Conservation (phyloP, 2,888 invertebrate genomes). For the Chromoteleia sp. region DNA sequence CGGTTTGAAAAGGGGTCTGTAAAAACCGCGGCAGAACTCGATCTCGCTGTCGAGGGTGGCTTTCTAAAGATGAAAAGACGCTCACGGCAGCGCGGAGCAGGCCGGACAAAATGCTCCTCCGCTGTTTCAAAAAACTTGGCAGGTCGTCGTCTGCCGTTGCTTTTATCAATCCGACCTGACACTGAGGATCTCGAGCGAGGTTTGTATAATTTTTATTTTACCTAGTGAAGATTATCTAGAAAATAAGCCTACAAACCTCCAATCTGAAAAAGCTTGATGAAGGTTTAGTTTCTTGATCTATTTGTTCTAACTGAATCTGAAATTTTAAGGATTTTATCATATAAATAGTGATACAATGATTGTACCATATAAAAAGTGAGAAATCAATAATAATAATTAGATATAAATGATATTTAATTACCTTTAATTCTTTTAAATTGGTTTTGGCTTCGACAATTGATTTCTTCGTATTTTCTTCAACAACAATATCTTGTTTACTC, state of each 20-base stretch:
- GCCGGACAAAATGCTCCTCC: slow-evolving; percentile 54
- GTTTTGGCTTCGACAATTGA: neutral
- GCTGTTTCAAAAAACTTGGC: slow-evolving; percentile 68
- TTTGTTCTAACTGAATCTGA: neutral
- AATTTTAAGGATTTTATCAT: neutral
- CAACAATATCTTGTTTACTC: slow-evolving; percentile 18
- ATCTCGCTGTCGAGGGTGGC: slow-evolving; percentile 61
- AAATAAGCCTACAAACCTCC: slow-evolving; percentile 4
- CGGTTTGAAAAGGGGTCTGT: slow-evolving; percentile 61
- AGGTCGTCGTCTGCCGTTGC: slow-evolving; percentile 59
- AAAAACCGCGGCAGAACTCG: slow-evolving; percentile 69
- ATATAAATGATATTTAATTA: neutral
- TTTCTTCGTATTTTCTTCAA: neutral
- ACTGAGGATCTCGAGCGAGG: slow-evolving; percentile 52
- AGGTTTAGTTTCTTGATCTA: neutral
- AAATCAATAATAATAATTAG: neutral
- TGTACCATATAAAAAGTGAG: no score
- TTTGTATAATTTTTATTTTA: slow-evolving; percentile 68
- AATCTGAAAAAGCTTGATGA: neutral
- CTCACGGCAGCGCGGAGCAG: slow-evolving; percentile 55
- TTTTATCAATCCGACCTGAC: slow-evolving; percentile 69
- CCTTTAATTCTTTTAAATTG: slow-evolving; percentile 18
- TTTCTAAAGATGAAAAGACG: slow-evolving; percentile 71
- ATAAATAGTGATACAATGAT: no score
- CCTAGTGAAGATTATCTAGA: no score